Conservation (phyloP, 35 echinoderm and acorn worm genomes). For the Strongylocentrotus purpuratus region DNA sequence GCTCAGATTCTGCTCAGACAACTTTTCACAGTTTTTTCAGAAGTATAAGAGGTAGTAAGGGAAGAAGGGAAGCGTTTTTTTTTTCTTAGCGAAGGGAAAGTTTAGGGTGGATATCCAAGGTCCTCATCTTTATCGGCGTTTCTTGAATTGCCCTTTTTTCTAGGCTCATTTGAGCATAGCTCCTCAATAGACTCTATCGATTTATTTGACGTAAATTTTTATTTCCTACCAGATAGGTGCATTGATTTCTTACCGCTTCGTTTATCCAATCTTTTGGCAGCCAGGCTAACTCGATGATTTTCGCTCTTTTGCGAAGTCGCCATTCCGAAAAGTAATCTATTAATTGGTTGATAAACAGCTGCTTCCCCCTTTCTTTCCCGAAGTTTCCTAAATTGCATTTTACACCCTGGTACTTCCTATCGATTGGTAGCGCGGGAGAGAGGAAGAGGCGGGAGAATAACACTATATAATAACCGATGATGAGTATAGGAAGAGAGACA, state of each 20-base stretch:
- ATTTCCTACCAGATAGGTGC: background rate
- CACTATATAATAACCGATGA: background rate
- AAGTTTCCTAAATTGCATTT: background rate
- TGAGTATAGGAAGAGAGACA: background rate
- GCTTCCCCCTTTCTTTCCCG: background rate
- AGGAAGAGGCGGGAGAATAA: background rate
- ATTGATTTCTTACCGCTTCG: slow-evolving; percentile 33
- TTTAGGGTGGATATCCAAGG: background rate
- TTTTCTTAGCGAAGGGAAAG: background rate
- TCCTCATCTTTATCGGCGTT: slow-evolving; percentile 6
- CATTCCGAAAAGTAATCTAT: background rate
- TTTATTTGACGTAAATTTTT: slow-evolving; percentile 7
- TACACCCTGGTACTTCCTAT: background rate
- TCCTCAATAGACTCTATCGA: slow-evolving; percentile 17
- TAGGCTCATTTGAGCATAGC: slow-evolving; percentile 3
- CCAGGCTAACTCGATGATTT: background rate
- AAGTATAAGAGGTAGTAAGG: background rate
- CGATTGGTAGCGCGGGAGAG: background rate
- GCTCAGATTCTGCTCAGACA: background rate
- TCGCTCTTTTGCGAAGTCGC: background rate
- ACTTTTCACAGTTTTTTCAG: background rate
- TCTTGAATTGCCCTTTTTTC: background rate
- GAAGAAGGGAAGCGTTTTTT: background rate
- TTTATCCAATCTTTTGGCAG: background rate
- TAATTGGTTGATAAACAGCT: slow-evolving; percentile 5